Percentiles rank a stretch among this genome's conserved stretches.
phyloP scores from a whole-genome alignment of 2,888 invertebrate species.

The Amitus sp. region DNA sequence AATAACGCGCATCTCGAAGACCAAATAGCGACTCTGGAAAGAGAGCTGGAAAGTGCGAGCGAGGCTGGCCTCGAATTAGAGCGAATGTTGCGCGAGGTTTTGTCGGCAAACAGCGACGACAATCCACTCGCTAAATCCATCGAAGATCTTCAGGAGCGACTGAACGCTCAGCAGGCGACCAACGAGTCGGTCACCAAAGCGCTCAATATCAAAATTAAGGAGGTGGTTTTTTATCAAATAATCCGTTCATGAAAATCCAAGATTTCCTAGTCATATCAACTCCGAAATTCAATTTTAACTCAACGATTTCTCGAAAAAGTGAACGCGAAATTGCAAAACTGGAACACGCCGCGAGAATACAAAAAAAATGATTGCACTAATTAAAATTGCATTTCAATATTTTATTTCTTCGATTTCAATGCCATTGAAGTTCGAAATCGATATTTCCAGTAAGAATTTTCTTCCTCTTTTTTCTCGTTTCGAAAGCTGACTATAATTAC shows the following conservation, averaged over 20 bases:
- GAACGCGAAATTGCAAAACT: no score
- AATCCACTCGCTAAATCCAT: conserved; percentile 73
- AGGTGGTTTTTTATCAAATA: no score
- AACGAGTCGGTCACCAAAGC: conserved; percentile 64
- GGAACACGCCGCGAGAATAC: no score
- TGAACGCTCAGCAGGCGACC: conserved; percentile 74
- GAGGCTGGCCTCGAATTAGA: conserved; percentile 82
- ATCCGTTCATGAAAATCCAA: no score
- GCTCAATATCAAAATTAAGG: conserved; percentile 62
- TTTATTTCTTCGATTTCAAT: conserved; percentile 25
- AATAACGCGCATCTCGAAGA: conserved; percentile 71
- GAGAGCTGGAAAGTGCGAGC: conserved; percentile 83
- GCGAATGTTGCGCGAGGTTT: conserved; percentile 73
- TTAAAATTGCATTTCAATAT: conserved; percentile 37
- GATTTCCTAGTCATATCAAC: no score
- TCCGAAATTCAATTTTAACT: no score
- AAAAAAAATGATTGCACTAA: no score
- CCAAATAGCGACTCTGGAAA: conserved; percentile 75
- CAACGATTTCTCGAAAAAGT: no score
- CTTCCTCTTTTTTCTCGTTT: no score
- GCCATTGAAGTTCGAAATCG: conserved; percentile 52
- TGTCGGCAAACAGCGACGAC: conserved; percentile 73
- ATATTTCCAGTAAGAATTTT: conserved; percentile 46
- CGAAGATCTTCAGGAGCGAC: conserved; percentile 73
- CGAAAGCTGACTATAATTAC: no score